phyloP scores from a whole-genome alignment of 1,140 invertebrate genomes.

The Phymorhynchus buccinoides region DNA sequence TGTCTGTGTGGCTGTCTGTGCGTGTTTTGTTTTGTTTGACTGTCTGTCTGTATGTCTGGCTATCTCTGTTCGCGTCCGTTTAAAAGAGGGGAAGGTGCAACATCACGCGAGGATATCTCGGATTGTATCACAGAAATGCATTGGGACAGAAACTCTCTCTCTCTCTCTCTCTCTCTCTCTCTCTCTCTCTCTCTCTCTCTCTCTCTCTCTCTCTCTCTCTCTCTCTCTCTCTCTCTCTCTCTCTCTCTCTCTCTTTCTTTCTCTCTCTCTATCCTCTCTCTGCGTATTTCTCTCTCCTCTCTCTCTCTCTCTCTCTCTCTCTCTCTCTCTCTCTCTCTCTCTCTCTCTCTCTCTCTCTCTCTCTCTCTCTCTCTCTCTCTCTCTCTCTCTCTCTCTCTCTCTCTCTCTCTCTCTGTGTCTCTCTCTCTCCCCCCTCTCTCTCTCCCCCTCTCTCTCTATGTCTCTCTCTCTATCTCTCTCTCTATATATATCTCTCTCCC shows the following conservation, averaged over 20 bases:
- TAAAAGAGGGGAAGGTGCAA: no score
- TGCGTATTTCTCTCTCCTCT: background rate
- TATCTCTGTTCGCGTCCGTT: no score
- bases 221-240: background rate
- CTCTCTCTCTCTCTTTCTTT: background rate
- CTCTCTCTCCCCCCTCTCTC: background rate
- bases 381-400: background rate
- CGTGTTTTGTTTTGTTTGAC: no score
- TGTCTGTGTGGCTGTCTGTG: no score
- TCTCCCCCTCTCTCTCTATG: background rate
- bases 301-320: background rate
- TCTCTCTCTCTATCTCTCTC: background rate
- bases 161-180: background rate
- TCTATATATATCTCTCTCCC: background rate
- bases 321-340: background rate
- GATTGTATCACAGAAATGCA: no score
- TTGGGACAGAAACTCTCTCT: no score
- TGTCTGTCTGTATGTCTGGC: background rate
- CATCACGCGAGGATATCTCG: no score
- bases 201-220: background rate
- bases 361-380: background rate
- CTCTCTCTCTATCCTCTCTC: background rate
- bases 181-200: background rate
- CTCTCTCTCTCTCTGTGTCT: background rate
- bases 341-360: background rate